phyloP scores from a whole-genome alignment of 2,888 invertebrate genomes.

The Pasiphila rectangulata region DNA sequence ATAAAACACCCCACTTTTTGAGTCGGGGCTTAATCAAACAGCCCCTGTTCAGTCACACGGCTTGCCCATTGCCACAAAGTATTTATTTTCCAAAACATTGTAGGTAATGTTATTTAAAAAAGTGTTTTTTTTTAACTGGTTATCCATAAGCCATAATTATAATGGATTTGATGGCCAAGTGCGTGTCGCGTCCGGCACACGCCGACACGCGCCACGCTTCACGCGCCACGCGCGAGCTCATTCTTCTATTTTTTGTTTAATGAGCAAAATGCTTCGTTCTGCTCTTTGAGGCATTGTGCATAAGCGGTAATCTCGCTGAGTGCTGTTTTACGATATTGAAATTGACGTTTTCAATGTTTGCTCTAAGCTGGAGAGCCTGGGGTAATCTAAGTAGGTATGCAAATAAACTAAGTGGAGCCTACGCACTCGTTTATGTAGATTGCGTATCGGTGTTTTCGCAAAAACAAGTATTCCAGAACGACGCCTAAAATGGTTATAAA shows the following conservation, averaged over 20 bases:
- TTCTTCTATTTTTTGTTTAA: slow-evolving; percentile 52
- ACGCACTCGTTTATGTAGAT: too few species aligned
- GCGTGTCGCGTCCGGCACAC: slow-evolving; percentile 37
- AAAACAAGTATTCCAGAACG: too few species aligned
- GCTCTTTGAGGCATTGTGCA: slow-evolving; percentile 48
- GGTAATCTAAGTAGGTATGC: too few species aligned
- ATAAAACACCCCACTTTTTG: too few species aligned
- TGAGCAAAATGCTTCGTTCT: slow-evolving; percentile 66
- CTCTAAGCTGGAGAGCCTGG: background rate
- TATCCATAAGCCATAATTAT: slow-evolving; percentile 26
- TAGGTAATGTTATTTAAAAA: background rate
- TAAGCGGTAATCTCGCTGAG: slow-evolving; percentile 51
- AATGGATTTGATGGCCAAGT: slow-evolving; percentile 31
- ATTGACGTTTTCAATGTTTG: slow-evolving; percentile 38
- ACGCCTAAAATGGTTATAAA: too few species aligned
- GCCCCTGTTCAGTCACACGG: too few species aligned
- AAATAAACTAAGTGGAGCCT: too few species aligned
- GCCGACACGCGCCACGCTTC: slow-evolving; percentile 36
- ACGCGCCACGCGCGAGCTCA: slow-evolving; percentile 35
- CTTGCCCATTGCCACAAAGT: background rate
- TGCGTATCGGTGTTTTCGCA: too few species aligned
- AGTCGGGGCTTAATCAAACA: too few species aligned
- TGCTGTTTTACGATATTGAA: slow-evolving; percentile 49
- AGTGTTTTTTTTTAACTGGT: slow-evolving; percentile 1
- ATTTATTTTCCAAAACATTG: background rate